Conservation (phyloP, 2,888 invertebrate species). For the Eretmocerus hayati region DNA sequence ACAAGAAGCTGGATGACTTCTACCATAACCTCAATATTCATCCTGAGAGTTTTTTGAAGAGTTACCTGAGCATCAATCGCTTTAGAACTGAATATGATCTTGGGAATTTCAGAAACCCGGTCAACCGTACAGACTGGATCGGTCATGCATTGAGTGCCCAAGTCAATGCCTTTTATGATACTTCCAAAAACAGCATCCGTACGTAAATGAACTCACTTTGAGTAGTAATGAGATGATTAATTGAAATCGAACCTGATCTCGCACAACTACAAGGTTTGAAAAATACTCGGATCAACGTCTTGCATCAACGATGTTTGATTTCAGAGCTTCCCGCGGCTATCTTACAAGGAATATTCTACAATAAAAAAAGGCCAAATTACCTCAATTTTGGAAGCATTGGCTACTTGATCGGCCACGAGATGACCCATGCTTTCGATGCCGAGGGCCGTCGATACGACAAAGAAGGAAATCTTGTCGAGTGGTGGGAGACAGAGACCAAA, state of each 20-base stretch:
- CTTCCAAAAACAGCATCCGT: conserved; percentile 54
- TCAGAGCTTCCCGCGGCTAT: conserved; percentile 65
- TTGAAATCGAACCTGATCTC: no score
- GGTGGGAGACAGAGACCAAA: conserved; percentile 84
- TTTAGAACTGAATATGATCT: conserved; percentile 49
- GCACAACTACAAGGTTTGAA: not conserved
- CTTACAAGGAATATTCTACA: conserved; percentile 84
- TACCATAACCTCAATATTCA: conserved; percentile 53
- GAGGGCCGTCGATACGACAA: conserved; percentile 84
- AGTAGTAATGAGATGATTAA: no score
- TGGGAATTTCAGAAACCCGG: conserved; percentile 47
- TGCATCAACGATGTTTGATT: not conserved
- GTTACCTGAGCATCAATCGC: conserved; percentile 46
- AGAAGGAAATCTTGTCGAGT: conserved; percentile 81
- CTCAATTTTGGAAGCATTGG: conserved; percentile 88
- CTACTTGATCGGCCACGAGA: conserved; percentile 84
- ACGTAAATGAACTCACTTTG: no score
- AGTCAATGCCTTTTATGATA: conserved; percentile 53
- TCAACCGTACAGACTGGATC: conserved; percentile 53
- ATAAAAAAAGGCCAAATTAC: conserved; percentile 76
- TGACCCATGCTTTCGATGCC: conserved; percentile 85
- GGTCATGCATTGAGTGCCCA: conserved; percentile 49
- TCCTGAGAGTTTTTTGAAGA: conserved; percentile 45
- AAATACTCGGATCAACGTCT: not conserved
- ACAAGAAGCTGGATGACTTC: conserved; percentile 70